Evolutionary conservation across 2,888 invertebrate genomes (phyloP).

Genomic region (Tetrapedia diversipes): DNA sequence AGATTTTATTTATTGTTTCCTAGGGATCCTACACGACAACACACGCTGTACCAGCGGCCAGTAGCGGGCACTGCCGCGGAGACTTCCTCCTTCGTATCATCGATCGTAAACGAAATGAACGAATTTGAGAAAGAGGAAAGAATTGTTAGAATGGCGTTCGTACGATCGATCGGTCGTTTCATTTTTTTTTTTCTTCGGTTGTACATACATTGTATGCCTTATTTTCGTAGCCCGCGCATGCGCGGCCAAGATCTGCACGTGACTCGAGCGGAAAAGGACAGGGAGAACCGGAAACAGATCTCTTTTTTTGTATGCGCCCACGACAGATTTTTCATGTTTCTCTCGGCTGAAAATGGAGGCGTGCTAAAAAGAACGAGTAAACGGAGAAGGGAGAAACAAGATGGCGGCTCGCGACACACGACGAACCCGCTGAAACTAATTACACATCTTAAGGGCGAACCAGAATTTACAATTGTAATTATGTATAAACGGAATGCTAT

Average conservation of each 20-base stretch:
- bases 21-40: conserved; percentile 68
- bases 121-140: not conserved
- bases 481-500: conserved; percentile 82
- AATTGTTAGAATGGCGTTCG: not conserved
- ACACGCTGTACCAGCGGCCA: conserved; percentile 75
- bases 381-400: not conserved
- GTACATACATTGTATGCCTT: conserved; percentile 65
- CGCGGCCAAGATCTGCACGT: conserved; percentile 25
- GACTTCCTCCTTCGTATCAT: conserved; percentile 71
- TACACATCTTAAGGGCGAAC: conserved; percentile 71
- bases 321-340: conserved; percentile 66
- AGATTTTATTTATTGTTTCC: conserved; percentile 82
- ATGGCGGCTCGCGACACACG: conserved; percentile 67
- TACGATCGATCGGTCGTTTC: conserved; percentile 23
- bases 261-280: conserved; percentile 11
- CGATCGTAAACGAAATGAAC: not conserved
- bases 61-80: conserved; percentile 79
- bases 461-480: conserved; percentile 82
- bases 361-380: not conserved
- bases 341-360: conserved; percentile 33
- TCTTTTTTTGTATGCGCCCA: conserved; percentile 71
- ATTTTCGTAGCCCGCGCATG: conserved; percentile 44
- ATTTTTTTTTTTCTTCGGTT: conserved; percentile 54
- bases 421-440: conserved; percentile 76
- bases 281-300: conserved; percentile 16